Evolutionary conservation across 2,888 invertebrate species (phyloP), one percentile per base, ranked within the genome.

Genomic region (Carcina quercana): DNA sequence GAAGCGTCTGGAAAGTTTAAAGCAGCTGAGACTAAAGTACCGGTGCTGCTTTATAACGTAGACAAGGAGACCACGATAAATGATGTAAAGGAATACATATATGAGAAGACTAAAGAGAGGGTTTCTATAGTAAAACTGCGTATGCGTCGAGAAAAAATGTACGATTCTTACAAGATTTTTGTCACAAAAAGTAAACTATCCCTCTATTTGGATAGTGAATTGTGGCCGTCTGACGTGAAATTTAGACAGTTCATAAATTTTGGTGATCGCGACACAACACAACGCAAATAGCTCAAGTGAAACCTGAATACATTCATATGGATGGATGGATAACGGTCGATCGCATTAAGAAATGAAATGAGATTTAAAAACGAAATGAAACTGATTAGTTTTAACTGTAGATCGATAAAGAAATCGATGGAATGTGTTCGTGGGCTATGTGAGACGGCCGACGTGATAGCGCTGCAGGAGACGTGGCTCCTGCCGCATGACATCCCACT

Each of bases 11-110:
- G 6, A 2, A 31, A 25, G 8, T 31, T 31, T 31, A 25, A 22
- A 25, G 31, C 31, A 2, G 31, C 31, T 5, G 21, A 29, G 5
- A 26, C 22, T 14, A 17, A 12, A 25, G 8, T 34, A 15, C 29
- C 15, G 6, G 3, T 32, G 13, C 14, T 15, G 8, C 3, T 32
- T 4, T 17, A 7, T 2, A 31, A 31, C 14, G 30, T 30, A 11
- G 3, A 14, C 3, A 13, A 13, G 13, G n/a, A 30, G 2, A 2
- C 14, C 3, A 8, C 14, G 2, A 15, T 14, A 11, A 15, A 26
- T 2, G 26, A 26, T 15, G n/a, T 26, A 14, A 13, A 3, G 3
- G 15, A 26, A 2, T 26, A 26, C 10, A 26, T 26, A 4, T 3
- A 14, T 2, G 11, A 14, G 2, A 26, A 26, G n/a, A 26, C 14